Evolutionary conservation across 2,888 invertebrate species (phyloP).

Genomic region (Oligia fasciuncula): DNA sequence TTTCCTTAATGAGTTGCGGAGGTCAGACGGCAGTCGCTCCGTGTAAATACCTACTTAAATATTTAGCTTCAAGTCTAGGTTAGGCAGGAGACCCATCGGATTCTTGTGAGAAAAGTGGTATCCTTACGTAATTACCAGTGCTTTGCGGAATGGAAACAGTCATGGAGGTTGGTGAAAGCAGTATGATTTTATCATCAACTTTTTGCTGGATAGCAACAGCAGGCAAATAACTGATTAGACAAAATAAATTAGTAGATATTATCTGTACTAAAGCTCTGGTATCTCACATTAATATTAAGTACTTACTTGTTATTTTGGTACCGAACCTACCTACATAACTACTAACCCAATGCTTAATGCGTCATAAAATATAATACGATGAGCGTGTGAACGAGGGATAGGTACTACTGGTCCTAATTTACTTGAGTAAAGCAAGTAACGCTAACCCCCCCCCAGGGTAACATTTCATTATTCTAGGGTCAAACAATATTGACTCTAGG

Average conservation of each 20-base stretch:
- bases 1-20: conserved; percentile 53
- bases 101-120: neutral
- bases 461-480: conserved; percentile 21
- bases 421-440: neutral
- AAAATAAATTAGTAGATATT: neutral
- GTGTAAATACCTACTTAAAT: conserved; percentile 29
- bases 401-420: neutral
- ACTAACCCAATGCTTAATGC: no score
- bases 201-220: neutral
- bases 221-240: neutral
- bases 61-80: neutral
- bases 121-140: neutral
- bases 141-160: neutral
- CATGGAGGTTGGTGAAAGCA: neutral
- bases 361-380: neutral
- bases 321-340: neutral
- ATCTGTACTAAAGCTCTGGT: neutral
- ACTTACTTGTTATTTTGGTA: conserved; percentile 1
- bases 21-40: conserved; percentile 60
- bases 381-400: conserved; percentile 29
- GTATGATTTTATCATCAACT: neutral
- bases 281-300: neutral
- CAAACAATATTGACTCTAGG: conserved; percentile 13
- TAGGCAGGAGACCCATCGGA: neutral
- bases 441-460: conserved; percentile 2